Conservation (phyloP, 2,113 vertebrate genomes). For the Aramus guarauna region DNA sequence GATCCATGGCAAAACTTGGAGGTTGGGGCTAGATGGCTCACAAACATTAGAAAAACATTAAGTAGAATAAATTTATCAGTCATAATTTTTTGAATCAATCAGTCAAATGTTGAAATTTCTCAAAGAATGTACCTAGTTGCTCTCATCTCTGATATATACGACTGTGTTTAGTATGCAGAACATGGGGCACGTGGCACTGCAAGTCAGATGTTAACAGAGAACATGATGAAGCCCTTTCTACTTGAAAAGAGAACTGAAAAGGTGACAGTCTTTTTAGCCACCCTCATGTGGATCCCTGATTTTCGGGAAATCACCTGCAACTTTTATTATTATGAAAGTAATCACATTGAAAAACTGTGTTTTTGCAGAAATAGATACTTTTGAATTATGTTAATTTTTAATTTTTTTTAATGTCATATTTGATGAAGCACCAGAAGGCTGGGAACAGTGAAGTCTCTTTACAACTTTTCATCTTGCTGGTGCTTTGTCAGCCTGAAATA, state of each 20-base stretch:
- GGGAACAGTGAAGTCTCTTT: not conserved
- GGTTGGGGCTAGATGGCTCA: not conserved
- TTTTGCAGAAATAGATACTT: not conserved
- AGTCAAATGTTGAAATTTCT: not conserved
- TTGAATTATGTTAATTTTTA: not conserved
- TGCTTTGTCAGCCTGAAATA: not conserved
- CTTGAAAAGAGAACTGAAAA: not conserved
- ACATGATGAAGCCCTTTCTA: not conserved
- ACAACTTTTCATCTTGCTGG: not conserved
- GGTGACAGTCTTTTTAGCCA: not conserved
- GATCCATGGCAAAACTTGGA: not conserved
- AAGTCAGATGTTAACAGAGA: not conserved
- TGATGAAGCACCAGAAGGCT: not conserved
- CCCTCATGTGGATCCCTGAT: not conserved
- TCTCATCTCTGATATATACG: not conserved
- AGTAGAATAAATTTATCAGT: not conserved
- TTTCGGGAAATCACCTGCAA: not conserved
- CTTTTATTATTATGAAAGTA: not conserved
- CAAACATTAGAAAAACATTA: not conserved
- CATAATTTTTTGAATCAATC: not conserved
- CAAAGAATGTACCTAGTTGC: not conserved
- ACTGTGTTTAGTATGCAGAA: not conserved
- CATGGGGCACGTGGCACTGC: accelerated
- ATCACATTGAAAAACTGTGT: not conserved
- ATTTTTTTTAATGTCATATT: not conserved